phyloP scores from a whole-genome alignment of 2,113 vertebrate genomes.

The Ophiodon elongatus region DNA sequence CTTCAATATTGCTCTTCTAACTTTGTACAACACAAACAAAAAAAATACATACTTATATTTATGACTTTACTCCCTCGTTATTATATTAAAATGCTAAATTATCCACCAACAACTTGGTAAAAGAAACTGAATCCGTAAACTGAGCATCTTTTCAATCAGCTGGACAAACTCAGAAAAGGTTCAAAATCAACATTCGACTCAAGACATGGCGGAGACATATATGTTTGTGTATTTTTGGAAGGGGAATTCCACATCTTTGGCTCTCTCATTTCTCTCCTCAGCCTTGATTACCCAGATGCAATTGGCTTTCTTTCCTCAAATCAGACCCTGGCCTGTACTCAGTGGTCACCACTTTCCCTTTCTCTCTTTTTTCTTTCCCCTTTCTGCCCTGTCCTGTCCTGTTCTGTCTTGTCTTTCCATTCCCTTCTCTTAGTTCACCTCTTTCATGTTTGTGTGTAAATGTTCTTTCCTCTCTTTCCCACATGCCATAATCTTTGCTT shows the following conservation, averaged over 20 bases:
- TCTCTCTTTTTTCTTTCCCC: not conserved
- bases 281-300: conserved; percentile 35
- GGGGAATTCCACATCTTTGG: not conserved
- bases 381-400: too few species aligned
- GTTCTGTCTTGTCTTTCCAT: not conserved
- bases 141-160: not conserved
- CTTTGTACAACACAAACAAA: not conserved
- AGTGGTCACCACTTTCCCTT: conserved; percentile 3
- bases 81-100: not conserved
- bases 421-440: not conserved
- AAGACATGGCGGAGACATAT: not conserved
- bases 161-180: not conserved
- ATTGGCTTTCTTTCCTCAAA: conserved; percentile 8
- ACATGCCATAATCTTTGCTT: not conserved
- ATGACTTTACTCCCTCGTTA: not conserved
- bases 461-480: not conserved
- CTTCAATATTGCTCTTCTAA: not conserved
- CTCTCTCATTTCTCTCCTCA: not conserved
- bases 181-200: not conserved
- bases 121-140: not conserved
- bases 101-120: not conserved
- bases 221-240: conserved; percentile 32
- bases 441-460: not conserved
- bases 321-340: not conserved
- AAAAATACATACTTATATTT: not conserved